Percentiles rank a stretch among this genome's conserved stretches.
Evolutionary conservation across 2,113 vertebrate genomes (phyloP).

Genomic region (Zosterops borbonicus): DNA sequence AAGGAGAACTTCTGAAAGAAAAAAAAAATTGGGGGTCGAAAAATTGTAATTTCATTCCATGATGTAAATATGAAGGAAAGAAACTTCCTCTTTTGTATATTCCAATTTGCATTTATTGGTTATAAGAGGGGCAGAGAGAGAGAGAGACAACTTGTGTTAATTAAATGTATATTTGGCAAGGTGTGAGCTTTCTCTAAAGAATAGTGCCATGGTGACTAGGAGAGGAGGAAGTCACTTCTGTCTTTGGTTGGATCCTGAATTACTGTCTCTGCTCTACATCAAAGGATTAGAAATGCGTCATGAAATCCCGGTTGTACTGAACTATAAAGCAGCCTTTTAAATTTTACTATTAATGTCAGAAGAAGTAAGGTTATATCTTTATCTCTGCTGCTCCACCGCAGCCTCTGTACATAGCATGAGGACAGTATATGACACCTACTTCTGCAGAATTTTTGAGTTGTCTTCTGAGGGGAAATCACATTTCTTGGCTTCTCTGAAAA

Average conservation of each 20-base stretch:
- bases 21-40: background rate
- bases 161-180: background rate
- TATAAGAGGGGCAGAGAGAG: background rate
- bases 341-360: background rate
- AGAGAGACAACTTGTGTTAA: background rate
- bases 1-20: background rate
- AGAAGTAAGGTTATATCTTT: background rate
- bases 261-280: background rate
- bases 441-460: background rate
- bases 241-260: background rate
- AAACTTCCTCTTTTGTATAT: background rate
- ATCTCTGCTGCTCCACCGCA: background rate
- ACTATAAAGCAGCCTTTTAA: background rate
- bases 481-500: background rate
- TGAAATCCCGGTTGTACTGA: background rate
- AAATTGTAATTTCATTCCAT: background rate
- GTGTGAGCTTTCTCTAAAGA: background rate
- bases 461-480: background rate
- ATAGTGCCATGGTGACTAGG: background rate
- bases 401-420: background rate
- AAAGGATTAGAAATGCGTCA: background rate
- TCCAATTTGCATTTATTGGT: background rate
- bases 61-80: background rate
- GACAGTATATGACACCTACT: background rate
- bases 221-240: background rate